A percentile compares a stretch with the other conserved stretches of the same genome.
These are phyloP conservation scores for Stichodactyla mertensii DNA, from an alignment of 64 coral and sea anemone species.

Conservation along the genomic window DNA sequence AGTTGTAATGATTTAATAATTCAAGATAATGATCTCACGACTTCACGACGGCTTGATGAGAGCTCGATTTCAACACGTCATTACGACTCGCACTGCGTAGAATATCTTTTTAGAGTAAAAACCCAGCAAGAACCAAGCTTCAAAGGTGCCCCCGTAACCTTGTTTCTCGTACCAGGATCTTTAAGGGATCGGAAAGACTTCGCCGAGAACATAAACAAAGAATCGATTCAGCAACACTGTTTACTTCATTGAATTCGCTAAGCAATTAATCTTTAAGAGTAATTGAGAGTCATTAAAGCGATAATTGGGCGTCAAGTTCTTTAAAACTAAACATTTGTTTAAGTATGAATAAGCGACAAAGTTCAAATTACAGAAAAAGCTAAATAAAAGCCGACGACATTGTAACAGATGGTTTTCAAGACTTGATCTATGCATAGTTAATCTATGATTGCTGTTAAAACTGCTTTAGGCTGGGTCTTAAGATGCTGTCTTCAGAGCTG, in stretches of 20 bases:
- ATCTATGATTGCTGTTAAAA: background rate
- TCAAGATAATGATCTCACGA: background rate
- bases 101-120: background rate
- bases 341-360: background rate
- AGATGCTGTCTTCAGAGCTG: background rate
- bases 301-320: background rate
- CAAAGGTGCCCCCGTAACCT: background rate
- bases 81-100: background rate
- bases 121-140: background rate
- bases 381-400: background rate
- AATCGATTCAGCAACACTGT: background rate
- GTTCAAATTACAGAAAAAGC: background rate
- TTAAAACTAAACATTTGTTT: background rate
- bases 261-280: background rate
- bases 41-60: background rate
- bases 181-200: background rate
- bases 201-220: background rate
- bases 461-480: background rate
- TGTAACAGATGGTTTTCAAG: background rate
- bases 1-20: background rate
- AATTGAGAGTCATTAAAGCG: background rate
- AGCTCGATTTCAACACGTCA: background rate
- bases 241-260: background rate
- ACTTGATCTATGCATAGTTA: too few relatives aligned
- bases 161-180: background rate